Percentiles rank a stretch among this genome's conserved stretches.
These are phyloP conservation scores for Ceryle rudis DNA, from an alignment of 2,797 vertebrate genomes.

Conservation along the genomic window DNA sequence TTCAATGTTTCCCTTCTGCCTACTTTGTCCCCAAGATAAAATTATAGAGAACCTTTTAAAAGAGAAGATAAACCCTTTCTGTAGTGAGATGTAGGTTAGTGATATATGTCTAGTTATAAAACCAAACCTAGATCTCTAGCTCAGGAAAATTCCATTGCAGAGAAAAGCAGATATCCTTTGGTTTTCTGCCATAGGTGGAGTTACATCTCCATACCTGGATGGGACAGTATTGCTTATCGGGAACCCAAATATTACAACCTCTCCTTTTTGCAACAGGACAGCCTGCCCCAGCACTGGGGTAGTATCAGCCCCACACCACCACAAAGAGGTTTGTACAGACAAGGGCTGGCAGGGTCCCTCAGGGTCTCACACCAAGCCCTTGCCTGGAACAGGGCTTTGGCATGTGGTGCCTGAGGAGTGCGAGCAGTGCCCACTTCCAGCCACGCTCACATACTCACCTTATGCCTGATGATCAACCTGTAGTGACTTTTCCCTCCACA, in stretches of 20 bases:
- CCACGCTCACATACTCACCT: not conserved
- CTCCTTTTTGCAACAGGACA: not conserved
- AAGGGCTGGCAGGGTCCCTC: not conserved
- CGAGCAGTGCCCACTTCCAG: not conserved
- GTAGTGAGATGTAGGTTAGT: conserved; percentile 40
- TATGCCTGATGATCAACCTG: not conserved
- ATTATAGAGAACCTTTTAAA: conserved; percentile 35
- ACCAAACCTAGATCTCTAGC: not conserved
- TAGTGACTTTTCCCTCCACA: not conserved
- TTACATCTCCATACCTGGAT: not conserved
- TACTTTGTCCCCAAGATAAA: conserved; percentile 6
- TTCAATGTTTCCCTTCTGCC: not conserved
- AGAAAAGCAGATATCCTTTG: not conserved
- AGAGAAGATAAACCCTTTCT: conserved; percentile 17
- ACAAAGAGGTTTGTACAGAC: not conserved
- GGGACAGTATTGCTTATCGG: not conserved
- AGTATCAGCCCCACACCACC: not conserved
- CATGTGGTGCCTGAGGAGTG: accelerated
- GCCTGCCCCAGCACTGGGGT: not conserved
- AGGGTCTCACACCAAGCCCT: accelerated
- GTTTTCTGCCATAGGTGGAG: not conserved
- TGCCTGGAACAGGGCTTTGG: not conserved
- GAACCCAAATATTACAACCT: not conserved
- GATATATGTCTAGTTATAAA: conserved; percentile 47
- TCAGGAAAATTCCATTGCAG: conserved; percentile 20